Evolutionary conservation across 2,888 invertebrate species (phyloP), one percentile per base, ranked within the genome.

Genomic region (Coleophora deauratella): DNA sequence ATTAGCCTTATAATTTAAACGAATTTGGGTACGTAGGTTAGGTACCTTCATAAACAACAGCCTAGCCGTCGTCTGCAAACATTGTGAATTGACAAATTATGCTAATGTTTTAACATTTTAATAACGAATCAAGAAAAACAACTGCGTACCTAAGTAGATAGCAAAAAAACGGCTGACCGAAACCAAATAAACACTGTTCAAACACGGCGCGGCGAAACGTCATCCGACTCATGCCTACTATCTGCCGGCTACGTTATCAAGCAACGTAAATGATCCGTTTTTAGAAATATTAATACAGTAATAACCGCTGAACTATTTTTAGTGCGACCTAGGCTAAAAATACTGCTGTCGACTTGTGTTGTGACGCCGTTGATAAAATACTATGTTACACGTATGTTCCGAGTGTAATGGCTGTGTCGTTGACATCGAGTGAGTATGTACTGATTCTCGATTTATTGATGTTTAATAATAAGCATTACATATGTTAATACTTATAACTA

Each of bases 201-300:
- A 69, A 72, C 45, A 70, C 65, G 21, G 21, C 72, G 66, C 72
- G 62, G 46, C 48, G 47, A 53, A 54, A 71, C 81, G 38, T 79
- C 77, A 79, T 55, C 41, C 50, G n/a, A n/a, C n/a, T n/a, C n/a
- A n/a, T n/a, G n/a, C n/a, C n/a, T 49, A 60, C 69, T 76, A 80
- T 79, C 80, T 71, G 70, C 70, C 75, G 66, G 65, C 45, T 70
- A 57, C 67, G 79, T 81, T 82, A 82, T 82, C 82, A 78, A 51
- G 21, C 59, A 50, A 70, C 72, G 79, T 74, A 79, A 77, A 78
- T 79, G 75, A 72, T 82, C 84, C 80, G 71, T 85, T 84, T 85
- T 85, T 85, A 85, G 85, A 85, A 84, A 85, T 85, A 85, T 85
- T 85, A 85, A 84, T 84, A 81, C 82, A 79, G 80, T 84, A 79